These are phyloP conservation scores for Siphonodentalium dalli DNA, from an alignment of 2,888 invertebrate genomes.

Conservation along the genomic window DNA sequence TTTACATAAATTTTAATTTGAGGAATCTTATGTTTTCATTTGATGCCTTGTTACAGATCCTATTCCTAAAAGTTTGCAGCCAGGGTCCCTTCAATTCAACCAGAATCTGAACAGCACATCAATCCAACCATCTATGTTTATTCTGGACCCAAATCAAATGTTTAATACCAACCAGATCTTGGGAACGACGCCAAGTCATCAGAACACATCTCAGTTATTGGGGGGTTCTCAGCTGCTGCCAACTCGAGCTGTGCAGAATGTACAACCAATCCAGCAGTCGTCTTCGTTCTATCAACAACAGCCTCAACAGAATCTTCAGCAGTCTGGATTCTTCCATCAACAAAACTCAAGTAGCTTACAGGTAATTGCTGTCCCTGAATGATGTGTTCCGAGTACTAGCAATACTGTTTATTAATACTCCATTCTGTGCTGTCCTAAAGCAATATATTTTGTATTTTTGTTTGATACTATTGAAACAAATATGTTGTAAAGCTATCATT, in stretches of 20 bases:
- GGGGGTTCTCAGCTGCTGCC: conserved; percentile 73
- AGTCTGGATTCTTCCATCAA: conserved; percentile 60
- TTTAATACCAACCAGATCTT: conserved; percentile 46
- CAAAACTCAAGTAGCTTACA: conserved; percentile 48
- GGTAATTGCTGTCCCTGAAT: too few species aligned
- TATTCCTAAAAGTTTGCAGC: conserved; percentile 39
- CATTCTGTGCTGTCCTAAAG: too few species aligned
- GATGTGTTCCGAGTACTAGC: too few species aligned
- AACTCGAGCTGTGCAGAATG: conserved; percentile 56
- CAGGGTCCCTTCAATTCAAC: conserved; percentile 42
- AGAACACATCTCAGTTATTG: conserved; percentile 69
- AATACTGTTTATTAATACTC: too few species aligned
- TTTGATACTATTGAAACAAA: too few species aligned
- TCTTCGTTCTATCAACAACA: conserved; percentile 57
- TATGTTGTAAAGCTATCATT: too few species aligned
- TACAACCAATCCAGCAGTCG: conserved; percentile 68
- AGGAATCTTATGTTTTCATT: not conserved
- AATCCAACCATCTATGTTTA: conserved; percentile 68
- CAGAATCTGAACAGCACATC: conserved; percentile 42
- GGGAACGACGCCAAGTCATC: conserved; percentile 46
- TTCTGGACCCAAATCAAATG: conserved; percentile 70
- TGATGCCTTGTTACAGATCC: conserved; percentile 22
- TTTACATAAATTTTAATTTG: not conserved
- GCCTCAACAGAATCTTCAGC: conserved; percentile 61
- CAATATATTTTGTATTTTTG: too few species aligned